Percentiles rank a stretch among this genome's conserved stretches.
These are phyloP conservation scores for Venusia cambrica DNA, from an alignment of 2,888 invertebrate genomes.

Conservation along the genomic window DNA sequence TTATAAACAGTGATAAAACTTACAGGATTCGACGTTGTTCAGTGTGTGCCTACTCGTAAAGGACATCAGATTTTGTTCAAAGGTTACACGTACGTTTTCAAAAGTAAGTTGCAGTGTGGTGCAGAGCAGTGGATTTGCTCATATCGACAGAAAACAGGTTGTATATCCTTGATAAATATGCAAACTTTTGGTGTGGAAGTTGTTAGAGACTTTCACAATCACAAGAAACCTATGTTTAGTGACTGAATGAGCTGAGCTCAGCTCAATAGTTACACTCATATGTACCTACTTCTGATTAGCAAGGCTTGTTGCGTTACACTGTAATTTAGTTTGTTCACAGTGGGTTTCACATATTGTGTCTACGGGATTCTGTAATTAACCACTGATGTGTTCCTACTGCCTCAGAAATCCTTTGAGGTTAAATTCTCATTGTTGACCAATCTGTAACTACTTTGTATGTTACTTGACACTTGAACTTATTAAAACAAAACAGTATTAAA, in stretches of 20 bases:
- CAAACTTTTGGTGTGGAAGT: constrained; percentile 68
- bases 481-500: no score
- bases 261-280: no score
- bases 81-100: constrained; percentile 72
- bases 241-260: constrained; percentile 33
- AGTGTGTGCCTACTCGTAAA: constrained; percentile 70
- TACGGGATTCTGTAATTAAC: no score
- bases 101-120: constrained; percentile 68
- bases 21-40: constrained; percentile 70
- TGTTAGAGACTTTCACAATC: constrained; percentile 70
- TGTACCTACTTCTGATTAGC: no score
- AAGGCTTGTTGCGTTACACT: no score
- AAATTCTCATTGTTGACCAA: no score
- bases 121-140: constrained; percentile 74
- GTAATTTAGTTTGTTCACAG: no score
- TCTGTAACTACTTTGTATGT: no score
- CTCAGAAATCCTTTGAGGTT: no score
- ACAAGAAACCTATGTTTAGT: constrained; percentile 69
- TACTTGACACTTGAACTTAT: no score
- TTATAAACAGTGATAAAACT: constrained; percentile 34
- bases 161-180: constrained; percentile 73
- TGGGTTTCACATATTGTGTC: no score
- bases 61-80: constrained; percentile 71
- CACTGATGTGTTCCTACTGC: no score
- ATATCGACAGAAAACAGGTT: constrained; percentile 71